phyloP scores from a whole-genome alignment of 2,113 vertebrate genomes.

The Gnathonemus longibarbis region DNA sequence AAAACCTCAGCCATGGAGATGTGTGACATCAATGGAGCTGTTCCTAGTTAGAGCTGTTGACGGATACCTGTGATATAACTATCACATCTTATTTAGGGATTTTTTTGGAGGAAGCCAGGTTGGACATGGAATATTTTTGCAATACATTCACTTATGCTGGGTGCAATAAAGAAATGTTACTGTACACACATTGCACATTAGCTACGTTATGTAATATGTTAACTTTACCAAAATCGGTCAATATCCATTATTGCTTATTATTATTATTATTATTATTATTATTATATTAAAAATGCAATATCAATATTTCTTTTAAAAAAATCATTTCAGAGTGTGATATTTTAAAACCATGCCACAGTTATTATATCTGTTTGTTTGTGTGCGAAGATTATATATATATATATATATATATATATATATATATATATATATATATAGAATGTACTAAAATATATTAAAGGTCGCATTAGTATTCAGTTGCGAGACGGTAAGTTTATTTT shows the following conservation, averaged over 20 bases:
- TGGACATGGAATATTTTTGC: not conserved
- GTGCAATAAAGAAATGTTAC: not conserved
- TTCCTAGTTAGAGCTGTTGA: not conserved
- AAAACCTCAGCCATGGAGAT: not conserved
- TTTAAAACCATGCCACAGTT: not conserved
- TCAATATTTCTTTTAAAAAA: not conserved
- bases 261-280: no score
- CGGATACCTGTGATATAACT: not conserved
- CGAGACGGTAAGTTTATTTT: not conserved
- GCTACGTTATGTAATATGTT: not conserved
- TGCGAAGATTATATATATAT: not conserved
- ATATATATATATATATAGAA: no score
- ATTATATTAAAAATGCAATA: not conserved
- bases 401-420: no score
- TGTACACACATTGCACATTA: not conserved
- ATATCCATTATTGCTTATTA: not conserved
- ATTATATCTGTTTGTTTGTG: not conserved
- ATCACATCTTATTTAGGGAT: not conserved
- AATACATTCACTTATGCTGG: not conserved
- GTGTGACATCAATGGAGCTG: not conserved
- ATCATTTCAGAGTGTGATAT: not conserved
- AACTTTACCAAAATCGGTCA: not conserved
- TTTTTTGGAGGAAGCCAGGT: not conserved
- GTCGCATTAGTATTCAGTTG: not conserved
- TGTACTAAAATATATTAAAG: not conserved